Evolutionary conservation across 2,797 vertebrate genomes (phyloP).

Genomic region (Cygnus olor): DNA sequence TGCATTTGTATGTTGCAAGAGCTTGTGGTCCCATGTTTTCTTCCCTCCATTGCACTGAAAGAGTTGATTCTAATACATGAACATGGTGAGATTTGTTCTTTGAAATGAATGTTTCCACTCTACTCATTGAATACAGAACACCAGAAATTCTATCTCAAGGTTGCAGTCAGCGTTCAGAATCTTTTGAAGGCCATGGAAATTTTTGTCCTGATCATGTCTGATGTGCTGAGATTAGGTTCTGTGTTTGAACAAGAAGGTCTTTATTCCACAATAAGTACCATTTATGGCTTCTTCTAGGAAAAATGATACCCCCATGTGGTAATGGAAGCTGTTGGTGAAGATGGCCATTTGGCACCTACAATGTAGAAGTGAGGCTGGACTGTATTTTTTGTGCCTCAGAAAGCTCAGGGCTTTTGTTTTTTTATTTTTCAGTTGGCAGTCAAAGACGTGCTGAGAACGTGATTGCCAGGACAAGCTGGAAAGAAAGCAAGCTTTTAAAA

Average conservation of each 20-base stretch:
- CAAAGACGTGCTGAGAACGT: neutral
- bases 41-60: neutral
- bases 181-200: neutral
- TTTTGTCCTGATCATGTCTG: neutral
- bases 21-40: neutral
- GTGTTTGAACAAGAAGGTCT: neutral
- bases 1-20: neutral
- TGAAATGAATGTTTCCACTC: neutral
- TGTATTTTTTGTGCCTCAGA: neutral
- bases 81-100: neutral
- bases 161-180: neutral
- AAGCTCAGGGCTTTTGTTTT: neutral
- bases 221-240: neutral
- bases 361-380: neutral
- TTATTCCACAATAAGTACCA: neutral
- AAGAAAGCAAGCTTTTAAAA: neutral
- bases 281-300: neutral
- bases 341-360: neutral
- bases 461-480: neutral
- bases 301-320: neutral
- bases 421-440: neutral
- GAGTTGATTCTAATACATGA: neutral
- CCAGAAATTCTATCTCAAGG: neutral
- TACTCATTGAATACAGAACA: neutral
- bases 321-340: neutral